Percentiles rank a stretch among this genome's conserved stretches.
phyloP scores from a whole-genome alignment of 2,888 invertebrate species.

The Achlya flavicornis region DNA sequence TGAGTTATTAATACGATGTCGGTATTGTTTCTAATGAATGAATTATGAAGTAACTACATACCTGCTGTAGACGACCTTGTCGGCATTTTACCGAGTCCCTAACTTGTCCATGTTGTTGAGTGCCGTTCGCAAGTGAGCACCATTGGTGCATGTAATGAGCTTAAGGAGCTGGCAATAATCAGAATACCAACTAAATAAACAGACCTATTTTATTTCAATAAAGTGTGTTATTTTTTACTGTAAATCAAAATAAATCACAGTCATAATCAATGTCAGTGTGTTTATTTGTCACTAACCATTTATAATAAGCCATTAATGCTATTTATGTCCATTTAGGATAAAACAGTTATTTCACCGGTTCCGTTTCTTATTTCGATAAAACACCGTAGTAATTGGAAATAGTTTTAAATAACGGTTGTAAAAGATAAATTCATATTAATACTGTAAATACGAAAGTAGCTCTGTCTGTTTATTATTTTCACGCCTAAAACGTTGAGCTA shows the following conservation, averaged over 20 bases:
- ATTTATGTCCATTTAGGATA: background rate
- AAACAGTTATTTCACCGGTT: background rate
- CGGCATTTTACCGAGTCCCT: conserved; percentile 48
- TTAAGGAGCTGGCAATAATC: background rate
- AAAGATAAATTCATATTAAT: no score
- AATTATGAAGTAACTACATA: conserved; percentile 6
- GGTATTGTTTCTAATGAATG: conserved; percentile 30
- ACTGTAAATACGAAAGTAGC: no score
- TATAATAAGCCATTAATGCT: background rate
- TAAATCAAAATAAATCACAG: no score
- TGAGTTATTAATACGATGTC: background rate
- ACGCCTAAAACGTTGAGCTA: no score
- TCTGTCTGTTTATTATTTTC: no score
- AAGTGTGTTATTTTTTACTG: no score
- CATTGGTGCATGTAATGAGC: conserved; percentile 20
- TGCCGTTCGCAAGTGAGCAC: conserved; percentile 32
- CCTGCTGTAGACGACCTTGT: conserved; percentile 32
- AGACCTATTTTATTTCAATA: no score
- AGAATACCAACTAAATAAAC: no score
- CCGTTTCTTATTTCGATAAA: background rate
- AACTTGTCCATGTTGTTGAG: conserved; percentile 43
- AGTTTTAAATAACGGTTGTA: background rate
- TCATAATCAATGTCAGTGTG: background rate
- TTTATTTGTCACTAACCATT: background rate
- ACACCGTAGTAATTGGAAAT: background rate